Conservation (phyloP, 2,797 vertebrate genomes). For the Naso thynnoides region DNA sequence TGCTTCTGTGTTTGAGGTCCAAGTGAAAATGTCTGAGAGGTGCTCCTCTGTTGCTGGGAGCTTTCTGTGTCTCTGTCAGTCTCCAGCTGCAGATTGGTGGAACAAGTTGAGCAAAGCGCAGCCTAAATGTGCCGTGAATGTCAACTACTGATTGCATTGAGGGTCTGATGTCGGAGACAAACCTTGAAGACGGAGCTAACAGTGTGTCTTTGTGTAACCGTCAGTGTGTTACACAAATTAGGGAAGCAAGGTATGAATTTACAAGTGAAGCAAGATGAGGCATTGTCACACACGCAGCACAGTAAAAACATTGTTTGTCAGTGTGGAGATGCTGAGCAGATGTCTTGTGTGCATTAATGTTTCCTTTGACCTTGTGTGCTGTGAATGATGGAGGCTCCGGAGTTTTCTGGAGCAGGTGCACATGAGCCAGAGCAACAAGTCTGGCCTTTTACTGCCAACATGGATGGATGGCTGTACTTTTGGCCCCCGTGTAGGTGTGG, state of each 20-base stretch:
- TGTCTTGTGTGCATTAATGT: conserved; percentile 13
- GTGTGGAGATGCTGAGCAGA: neutral
- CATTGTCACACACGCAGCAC: neutral
- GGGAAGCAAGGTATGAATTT: conserved; percentile 9
- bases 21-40: conserved; percentile 15
- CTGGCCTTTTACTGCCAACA: conserved; percentile 65
- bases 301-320: neutral
- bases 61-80: neutral
- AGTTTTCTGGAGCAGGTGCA: conserved; percentile 72
- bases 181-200: conserved; percentile 13
- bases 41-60: conserved; percentile 18
- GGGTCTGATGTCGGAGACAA: conserved; percentile 15
- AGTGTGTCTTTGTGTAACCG: conserved; percentile 9
- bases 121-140: conserved; percentile 57
- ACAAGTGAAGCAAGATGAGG: neutral
- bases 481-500: conserved; percentile 50
- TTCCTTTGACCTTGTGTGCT: neutral
- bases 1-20: neutral
- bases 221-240: neutral
- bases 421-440: conserved; percentile 64
- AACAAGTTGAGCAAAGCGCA: conserved; percentile 32
- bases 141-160: conserved; percentile 40
- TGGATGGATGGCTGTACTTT: conserved; percentile 70
- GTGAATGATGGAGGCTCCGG: conserved; percentile 48
- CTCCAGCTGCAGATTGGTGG: conserved; percentile 41